These are phyloP conservation scores for Drosophila koepferae DNA, from an alignment of 2,888 invertebrate genomes.

Conservation along the genomic window DNA sequence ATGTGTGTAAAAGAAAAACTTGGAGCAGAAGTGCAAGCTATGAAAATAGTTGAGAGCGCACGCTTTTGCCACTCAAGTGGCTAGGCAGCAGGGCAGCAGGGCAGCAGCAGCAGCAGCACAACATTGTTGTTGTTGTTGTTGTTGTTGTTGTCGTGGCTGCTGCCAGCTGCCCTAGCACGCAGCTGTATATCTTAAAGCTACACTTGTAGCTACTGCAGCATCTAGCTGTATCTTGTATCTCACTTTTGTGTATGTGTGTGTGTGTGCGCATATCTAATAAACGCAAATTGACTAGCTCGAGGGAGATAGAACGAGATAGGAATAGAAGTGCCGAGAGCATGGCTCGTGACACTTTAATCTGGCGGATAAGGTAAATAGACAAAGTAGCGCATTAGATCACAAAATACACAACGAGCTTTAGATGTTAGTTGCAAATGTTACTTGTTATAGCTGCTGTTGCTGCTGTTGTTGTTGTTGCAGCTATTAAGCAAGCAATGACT, in stretches of 20 bases:
- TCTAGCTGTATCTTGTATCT: slow-evolving; percentile 53
- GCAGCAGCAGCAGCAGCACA: slow-evolving; percentile 14
- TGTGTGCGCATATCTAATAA: slow-evolving; percentile 64
- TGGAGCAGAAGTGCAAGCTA: slow-evolving; percentile 29
- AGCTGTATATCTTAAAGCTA: slow-evolving; percentile 45
- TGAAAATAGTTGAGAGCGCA: slow-evolving; percentile 43
- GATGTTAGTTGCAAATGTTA: slow-evolving; percentile 26
- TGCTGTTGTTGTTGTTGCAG: slow-evolving; percentile 12
- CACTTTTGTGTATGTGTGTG: slow-evolving; percentile 3
- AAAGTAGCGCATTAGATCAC: slow-evolving; percentile 66
- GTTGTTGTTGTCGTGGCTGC: not conserved
- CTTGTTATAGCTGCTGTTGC: not conserved
- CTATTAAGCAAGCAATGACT: slow-evolving; percentile 37
- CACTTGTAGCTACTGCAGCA: slow-evolving; percentile 14
- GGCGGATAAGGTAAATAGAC: slow-evolving; percentile 67
- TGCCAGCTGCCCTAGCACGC: slow-evolving; percentile 13
- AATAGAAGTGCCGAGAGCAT: not conserved
- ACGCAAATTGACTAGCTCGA: slow-evolving; percentile 65
- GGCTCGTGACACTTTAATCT: slow-evolving; percentile 77
- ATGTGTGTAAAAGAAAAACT: slow-evolving; percentile 35
- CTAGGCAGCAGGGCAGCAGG: slow-evolving; percentile 14
- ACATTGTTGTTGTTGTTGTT: slow-evolving; percentile 1
- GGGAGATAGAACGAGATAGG: not conserved
- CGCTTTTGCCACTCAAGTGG: slow-evolving; percentile 38
- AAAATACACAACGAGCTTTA: slow-evolving; percentile 28